Evolutionary conservation across 2,888 invertebrate species (phyloP), one percentile per base, ranked within the genome.

Genomic region (Beris morrisii): DNA sequence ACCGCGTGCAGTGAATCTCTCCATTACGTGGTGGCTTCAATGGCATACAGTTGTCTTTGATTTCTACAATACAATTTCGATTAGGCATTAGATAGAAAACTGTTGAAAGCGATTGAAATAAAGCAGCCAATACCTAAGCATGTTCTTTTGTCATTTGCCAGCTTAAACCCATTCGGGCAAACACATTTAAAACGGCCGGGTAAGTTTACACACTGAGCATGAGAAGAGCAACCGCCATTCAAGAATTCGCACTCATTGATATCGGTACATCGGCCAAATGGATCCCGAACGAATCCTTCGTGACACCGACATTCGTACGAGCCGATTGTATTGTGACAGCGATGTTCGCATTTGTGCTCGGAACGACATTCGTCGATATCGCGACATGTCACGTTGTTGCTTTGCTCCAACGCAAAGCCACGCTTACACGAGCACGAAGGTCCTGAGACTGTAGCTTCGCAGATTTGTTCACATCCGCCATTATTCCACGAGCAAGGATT

Each of bases 281-380:
- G 74, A 5, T 79, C 80, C 5, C 84, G 76, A 6, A 75, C 72
- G 73, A 81, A 87, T 0, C 88, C 88, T 3, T 78, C 73, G 12
- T 84, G 84, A 72, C 90, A 90, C n/a, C 77, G 77, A 74, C 91
- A 91, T 68, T 81, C 79, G 48, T 79, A 85, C 2, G 82, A 81
- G 1, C 84, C 85, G 6, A 79, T 76, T 0, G 76, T 74, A 69
- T 84, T 85, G 3, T 74, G 70, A 69, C 87, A 86, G 11, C 75
- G 75, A 69, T 83, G 81, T 15, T 82, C 78, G 69, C 86, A 86
- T 2, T 77, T 71, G 11, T 79, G 3, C 9, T 52, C 44, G 12
- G 68, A 32, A 3, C 30, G 43, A 68, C 86, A 86, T 72, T 84
- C 84, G 73, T 87, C 83, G 4, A 85, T 77, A 72, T 81, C 80